Conservation (phyloP, 2,113 vertebrate genomes). For the Melanotaenia duboulayi region DNA sequence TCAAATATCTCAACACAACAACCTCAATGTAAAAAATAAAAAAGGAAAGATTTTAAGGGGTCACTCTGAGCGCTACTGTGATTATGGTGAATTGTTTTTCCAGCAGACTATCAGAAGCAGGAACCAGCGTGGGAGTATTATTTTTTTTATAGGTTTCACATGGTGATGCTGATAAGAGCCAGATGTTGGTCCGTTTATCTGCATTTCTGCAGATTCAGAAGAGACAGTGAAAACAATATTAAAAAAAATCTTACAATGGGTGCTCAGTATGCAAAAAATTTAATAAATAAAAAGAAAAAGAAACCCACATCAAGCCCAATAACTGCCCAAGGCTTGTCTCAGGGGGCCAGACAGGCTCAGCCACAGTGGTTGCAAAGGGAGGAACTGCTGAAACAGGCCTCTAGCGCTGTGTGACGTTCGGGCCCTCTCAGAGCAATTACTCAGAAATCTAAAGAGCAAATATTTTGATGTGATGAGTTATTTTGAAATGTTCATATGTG, state of each 20-base stretch:
- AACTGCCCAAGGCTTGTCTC: constrained; percentile 21
- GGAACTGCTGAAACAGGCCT: constrained; percentile 4
- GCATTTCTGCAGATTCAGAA: constrained; percentile 12
- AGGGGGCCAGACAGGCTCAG: constrained; percentile 19
- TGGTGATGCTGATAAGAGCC: constrained; percentile 25
- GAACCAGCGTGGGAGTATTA: constrained; percentile 48
- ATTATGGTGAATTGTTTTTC: constrained; percentile 18
- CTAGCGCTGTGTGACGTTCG: constrained; percentile 14
- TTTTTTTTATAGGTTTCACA: constrained; percentile 16
- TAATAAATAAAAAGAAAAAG: background rate
- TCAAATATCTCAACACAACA: constrained; percentile 3
- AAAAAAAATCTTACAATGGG: background rate
- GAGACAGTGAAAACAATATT: constrained; percentile 17
- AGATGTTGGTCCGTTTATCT: constrained; percentile 50
- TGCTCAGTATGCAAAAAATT: constrained; percentile 18
- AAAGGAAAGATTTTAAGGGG: background rate
- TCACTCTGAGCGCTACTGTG: background rate
- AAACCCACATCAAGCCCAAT: constrained; percentile 30
- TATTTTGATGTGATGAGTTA: constrained; percentile 4
- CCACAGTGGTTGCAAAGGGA: constrained; percentile 18
- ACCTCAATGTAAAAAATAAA: constrained; percentile 13
- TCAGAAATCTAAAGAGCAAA: constrained; percentile 3
- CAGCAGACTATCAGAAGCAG: constrained; percentile 14
- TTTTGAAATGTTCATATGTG: background rate
- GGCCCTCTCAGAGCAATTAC: background rate